Conservation (phyloP, 2,797 vertebrate genomes). For the Tragelaphus oryx region DNA sequence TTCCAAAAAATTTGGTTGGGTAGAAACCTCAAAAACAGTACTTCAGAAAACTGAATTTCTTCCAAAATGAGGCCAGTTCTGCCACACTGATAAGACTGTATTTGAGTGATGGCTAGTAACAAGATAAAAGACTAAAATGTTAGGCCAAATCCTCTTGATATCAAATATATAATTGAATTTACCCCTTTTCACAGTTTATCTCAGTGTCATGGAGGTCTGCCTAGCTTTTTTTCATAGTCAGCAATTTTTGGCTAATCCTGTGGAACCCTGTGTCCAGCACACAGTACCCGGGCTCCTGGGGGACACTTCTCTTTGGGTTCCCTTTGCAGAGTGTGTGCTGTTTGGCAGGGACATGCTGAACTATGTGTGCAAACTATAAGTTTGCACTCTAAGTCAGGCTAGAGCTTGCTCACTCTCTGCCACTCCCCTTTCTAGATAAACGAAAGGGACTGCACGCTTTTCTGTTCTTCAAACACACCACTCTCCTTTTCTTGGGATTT, state of each 20-base stretch:
- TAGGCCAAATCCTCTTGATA: neutral
- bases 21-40: neutral
- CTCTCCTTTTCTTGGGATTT: neutral
- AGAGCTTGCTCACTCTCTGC: neutral
- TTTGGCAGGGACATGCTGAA: neutral
- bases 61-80: neutral
- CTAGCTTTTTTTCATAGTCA: neutral
- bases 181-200: neutral
- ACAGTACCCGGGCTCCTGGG: neutral
- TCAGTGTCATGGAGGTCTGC: neutral
- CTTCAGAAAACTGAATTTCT: neutral
- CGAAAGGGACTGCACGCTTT: neutral
- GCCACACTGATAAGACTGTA: neutral
- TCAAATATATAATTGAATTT: neutral
- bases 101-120: neutral
- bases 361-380: neutral
- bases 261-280: neutral
- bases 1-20: neutral
- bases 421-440: constrained; percentile 18
- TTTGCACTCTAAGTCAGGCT: neutral
- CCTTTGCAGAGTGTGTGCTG: neutral
- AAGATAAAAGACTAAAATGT: constrained; percentile 27
- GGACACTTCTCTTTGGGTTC: neutral
- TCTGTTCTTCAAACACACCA: neutral
- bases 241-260: neutral